Evolutionary conservation across 2,888 invertebrate genomes (phyloP), one percentile per base, ranked within the genome.

Genomic region (Caenorhabditis wallacei): DNA sequence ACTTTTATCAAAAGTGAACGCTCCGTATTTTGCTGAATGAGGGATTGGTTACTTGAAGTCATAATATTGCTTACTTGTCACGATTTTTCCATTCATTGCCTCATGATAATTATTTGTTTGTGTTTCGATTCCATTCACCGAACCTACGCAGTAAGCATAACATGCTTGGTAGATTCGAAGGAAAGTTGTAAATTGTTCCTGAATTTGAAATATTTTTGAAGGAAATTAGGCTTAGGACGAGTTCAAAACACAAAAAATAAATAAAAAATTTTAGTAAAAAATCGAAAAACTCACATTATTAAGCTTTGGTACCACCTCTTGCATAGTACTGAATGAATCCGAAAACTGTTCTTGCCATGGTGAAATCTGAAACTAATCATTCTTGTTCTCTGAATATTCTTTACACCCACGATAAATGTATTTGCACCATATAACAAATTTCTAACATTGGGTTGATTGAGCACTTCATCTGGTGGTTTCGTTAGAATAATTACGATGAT

Each of bases 141-240:
- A 69, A 5, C 84, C 84, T 0, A 76, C 59, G 46, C 84, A 84
- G 16, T 84, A 84, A 13, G 84, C 30, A 66, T 70, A 84, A 51
- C 84, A 84, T 16, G 80, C 80, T 24, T 84, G 68, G n/a, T 84
- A 84, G 4, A 84, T 59, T 8, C 71, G 43, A 1, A 80, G 53
- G 24, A 79, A 74, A 2, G 37, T 59, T 16, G 79, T 69, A 48
- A 78, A 79, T 3, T 79, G 51, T 10, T 69, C 74, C 71, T 64
- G 66, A n/a, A 43, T 13, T 16, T 7, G 10, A 7, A 10, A 35
- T 35, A 35, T 7, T 35, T n/a, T n/a, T n/a, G n/a, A n/a, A n/a
- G n/a, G n/a, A n/a, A n/a, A n/a, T n/a, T n/a, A n/a, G n/a, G n/a
- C n/a, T n/a, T n/a, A n/a, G n/a, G n/a, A n/a, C n/a, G n/a, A n/a